These are phyloP conservation scores for Chrysomallon squamiferum DNA, from an alignment of 1,140 invertebrate species.

Conservation along the genomic window DNA sequence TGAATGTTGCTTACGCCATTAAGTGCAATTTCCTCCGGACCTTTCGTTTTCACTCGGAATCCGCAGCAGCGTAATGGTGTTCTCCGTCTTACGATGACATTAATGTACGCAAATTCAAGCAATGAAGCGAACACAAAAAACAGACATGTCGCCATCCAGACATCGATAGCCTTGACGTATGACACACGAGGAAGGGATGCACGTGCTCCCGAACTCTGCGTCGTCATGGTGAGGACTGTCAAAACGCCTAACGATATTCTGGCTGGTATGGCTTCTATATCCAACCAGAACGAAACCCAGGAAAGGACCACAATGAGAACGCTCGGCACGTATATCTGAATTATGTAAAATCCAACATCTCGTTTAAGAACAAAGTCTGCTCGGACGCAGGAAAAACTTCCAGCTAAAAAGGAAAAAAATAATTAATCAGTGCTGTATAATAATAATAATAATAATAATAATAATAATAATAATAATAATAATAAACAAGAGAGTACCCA, in stretches of 20 bases:
- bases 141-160: constrained; percentile 90
- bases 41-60: neutral
- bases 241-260: constrained; percentile 43
- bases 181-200: constrained; percentile 65
- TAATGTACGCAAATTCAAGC: constrained; percentile 82
- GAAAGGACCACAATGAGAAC: constrained; percentile 41
- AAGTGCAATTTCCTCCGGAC: neutral
- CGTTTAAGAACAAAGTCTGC: constrained; percentile 29
- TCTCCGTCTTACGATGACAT: constrained; percentile 30
- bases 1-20: neutral
- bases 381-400: constrained; percentile 35
- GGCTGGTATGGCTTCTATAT: constrained; percentile 64
- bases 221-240: constrained; percentile 49
- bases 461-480: no score
- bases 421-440: no score
- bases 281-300: constrained; percentile 78
- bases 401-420: constrained; percentile 15
- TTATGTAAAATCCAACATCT: constrained; percentile 41
- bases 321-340: constrained; percentile 44
- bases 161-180: constrained; percentile 77
- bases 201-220: constrained; percentile 45
- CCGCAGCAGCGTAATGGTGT: constrained; percentile 12
- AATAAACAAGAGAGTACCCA: no score
- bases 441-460: no score
- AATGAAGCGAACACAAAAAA: constrained; percentile 84